Base-by-base conservation (phyloP, 35 echinoderm and acorn worm genomes). In the Ophiothrix spiculata region DNA sequence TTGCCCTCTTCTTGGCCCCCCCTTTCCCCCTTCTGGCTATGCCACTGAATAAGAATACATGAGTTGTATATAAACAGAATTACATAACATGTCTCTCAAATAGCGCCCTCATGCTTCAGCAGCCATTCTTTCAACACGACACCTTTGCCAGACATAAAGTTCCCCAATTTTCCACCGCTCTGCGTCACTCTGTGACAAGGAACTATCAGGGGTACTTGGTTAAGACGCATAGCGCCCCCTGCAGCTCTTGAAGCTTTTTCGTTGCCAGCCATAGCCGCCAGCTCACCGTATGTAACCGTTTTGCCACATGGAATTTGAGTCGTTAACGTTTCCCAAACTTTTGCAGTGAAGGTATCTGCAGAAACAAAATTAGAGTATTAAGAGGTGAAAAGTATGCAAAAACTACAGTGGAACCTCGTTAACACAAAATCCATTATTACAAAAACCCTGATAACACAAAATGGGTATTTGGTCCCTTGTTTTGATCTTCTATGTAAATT, bases 91-190 rank as follows among this genome's bases (percentile, higher is more conserved):
- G n/a, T n/a, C n/a, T n/a, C n/a, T n/a, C n/a, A 38, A 35, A 49
- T 28, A 42, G 80, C 89, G 33, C 92, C 92, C 76, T 99, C 96
- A 49, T 99, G 96, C 11, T 89, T 78, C 25, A 99, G 84, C 8
- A 99, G 86, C 89, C 92, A 99, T 78, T 87, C 79, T 73, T 99
- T 99, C 37, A 99, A 56, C n/a, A 75, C 81, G 1, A 89, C 75
- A 11, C 91, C 96, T 37, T 89, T 89, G 1, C 87, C 96, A 0
- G 96, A 94, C 96, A 99, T 99, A 79, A 91, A 99, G 77, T 90
- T 93, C 14, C 96, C 96, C 21, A 99, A 82, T 33, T 75, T 88
- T 29, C 96, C 96, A 49, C 87, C 91, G 56, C 92, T 94, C 1
- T 77, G 84, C 21, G 89, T 82, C 38, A 99, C 96, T 12, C 96